These are phyloP conservation scores for Morinoia aosen DNA, from an alignment of 2,888 invertebrate species.

Conservation along the genomic window DNA sequence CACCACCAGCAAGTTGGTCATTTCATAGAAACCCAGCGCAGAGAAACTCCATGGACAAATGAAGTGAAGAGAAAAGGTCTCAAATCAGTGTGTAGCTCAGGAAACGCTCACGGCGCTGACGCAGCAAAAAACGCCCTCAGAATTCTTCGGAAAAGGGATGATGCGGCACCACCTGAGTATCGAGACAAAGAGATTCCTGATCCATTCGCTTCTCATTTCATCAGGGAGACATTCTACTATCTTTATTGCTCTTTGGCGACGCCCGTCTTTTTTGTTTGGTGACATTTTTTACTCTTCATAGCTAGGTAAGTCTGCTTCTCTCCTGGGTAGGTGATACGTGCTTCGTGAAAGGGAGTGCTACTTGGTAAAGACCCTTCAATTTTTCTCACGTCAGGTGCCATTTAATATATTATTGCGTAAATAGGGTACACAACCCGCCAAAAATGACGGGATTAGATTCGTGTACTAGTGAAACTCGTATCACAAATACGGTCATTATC, in stretches of 20 bases:
- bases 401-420: no score
- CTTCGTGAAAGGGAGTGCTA: no score
- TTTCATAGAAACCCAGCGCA: background rate
- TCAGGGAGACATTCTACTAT: background rate
- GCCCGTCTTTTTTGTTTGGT: background rate
- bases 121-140: background rate
- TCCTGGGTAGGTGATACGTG: no score
- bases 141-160: background rate
- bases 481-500: no score
- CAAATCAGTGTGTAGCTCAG: conserved; percentile 28
- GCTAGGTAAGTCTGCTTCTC: background rate
- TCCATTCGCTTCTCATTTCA: background rate
- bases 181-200: conserved; percentile 23
- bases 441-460: no score
- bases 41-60: conserved; percentile 26
- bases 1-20: background rate
- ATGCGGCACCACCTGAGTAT: background rate
- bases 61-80: background rate
- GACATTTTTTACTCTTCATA: background rate
- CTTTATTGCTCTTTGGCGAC: background rate
- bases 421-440: no score
- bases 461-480: no score
- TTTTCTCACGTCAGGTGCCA: no score
- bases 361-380: no score
- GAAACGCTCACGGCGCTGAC: background rate